phyloP scores from a whole-genome alignment of 1,140 invertebrate species.

The Drosophila bifasciata region DNA sequence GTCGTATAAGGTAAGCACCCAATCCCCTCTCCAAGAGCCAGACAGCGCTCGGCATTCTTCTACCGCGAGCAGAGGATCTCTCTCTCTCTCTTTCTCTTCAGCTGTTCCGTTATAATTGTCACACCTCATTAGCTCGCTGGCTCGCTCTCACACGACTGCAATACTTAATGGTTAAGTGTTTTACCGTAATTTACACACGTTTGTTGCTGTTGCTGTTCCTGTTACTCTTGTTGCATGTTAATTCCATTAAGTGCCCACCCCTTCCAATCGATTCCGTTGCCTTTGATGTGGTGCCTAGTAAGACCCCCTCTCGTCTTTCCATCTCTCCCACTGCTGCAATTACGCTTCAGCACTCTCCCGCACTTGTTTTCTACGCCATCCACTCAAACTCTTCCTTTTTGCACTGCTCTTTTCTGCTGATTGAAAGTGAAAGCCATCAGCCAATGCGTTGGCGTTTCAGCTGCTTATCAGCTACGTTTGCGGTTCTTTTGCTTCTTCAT shows the following conservation, averaged over 20 bases:
- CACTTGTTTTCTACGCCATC: neutral
- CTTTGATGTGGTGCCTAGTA: conserved; percentile 1
- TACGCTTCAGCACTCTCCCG: too few relatives aligned
- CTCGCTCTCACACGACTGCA: conserved; percentile 34
- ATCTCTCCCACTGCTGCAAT: neutral
- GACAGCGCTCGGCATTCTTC: too few relatives aligned
- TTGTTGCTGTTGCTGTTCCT: conserved; percentile 23
- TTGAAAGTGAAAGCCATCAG: conserved; percentile 35
- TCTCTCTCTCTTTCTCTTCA: neutral
- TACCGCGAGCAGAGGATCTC: neutral
- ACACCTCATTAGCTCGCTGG: conserved; percentile 63
- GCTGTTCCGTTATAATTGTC: conserved; percentile 55
- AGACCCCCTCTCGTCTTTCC: neutral
- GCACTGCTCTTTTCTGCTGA: neutral
- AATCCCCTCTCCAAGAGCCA: too few relatives aligned
- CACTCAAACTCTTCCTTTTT: neutral
- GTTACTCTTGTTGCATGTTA: conserved; percentile 24
- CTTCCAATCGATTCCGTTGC: neutral
- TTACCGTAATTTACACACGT: conserved; percentile 66
- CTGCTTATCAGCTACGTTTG: conserved; percentile 21
- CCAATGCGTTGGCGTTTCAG: conserved; percentile 6
- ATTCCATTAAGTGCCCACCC: conserved; percentile 44
- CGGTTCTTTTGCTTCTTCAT: neutral
- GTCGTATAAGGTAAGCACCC: too few relatives aligned
- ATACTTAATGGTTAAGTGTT: conserved; percentile 53